These are phyloP conservation scores for Schlechtendalia chinensis DNA, from an alignment of 1,140 invertebrate species.

Conservation along the genomic window DNA sequence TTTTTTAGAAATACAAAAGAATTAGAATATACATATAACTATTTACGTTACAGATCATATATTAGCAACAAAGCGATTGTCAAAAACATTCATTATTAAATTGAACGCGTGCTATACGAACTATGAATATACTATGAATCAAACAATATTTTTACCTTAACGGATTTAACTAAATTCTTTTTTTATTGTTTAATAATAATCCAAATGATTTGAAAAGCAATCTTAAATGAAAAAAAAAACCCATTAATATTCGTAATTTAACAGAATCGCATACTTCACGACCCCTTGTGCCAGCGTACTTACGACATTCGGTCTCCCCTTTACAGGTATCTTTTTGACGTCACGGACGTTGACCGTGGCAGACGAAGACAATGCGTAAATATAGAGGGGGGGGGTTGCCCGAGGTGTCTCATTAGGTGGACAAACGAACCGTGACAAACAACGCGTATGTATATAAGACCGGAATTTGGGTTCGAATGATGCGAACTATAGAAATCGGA, in stretches of 20 bases:
- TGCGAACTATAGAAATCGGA: constrained; percentile 46
- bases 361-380: constrained; percentile 7
- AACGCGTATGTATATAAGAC: background rate
- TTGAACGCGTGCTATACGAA: too few relatives aligned
- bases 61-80: too few relatives aligned
- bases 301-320: constrained; percentile 16
- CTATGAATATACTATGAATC: too few relatives aligned
- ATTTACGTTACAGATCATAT: too few relatives aligned
- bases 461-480: constrained; percentile 38
- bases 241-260: background rate
- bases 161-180: too few relatives aligned
- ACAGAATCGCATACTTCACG: background rate
- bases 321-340: background rate
- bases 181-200: too few relatives aligned
- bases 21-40: too few relatives aligned
- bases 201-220: too few relatives aligned
- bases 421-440: constrained; percentile 41
- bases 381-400: background rate
- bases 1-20: too few relatives aligned
- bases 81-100: too few relatives aligned
- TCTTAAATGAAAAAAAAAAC: too few relatives aligned
- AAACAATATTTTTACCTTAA: too few relatives aligned
- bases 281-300: background rate
- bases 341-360: background rate
- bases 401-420: constrained; percentile 28